Evolutionary conservation across 37 sponge, comb jelly and placozoan species (phyloP), one percentile per base, ranked within the genome.

Genomic region (Crambe crambe): DNA sequence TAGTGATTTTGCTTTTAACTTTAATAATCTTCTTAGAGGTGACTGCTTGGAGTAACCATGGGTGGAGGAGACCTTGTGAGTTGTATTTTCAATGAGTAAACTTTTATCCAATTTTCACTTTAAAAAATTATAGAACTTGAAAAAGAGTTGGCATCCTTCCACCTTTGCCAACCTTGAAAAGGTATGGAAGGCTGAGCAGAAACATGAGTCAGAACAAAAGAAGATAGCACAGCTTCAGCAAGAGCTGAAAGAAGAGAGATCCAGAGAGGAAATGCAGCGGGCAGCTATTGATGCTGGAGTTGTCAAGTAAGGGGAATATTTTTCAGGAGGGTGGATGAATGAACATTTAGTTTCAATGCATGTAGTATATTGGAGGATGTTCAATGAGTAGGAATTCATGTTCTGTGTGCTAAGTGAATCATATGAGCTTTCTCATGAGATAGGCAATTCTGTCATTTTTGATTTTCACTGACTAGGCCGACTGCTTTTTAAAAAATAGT

Each of bases 101-200:
- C 56, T 54, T n/a, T n/a, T n/a, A n/a, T n/a, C n/a, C n/a, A n/a
- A n/a, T 47, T 47, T 47, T 15, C 12, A 47, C 12, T 47, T 47
- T 6, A 47, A 6, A 30, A 9, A 5, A 17, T 2, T 32, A 30
- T 41, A 85, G 90, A 92, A 92, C 65, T 41, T 92, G 73, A 95
- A 95, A 77, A 95, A 95, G 84, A 88, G 93, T 69, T 91, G 86
- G 84, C 95, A 95, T 82, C 95, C 95, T 25, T 79, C 69, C 60
- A 95, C 95, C 12, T 80, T 85, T 67, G 71, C 85, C 18, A 95
- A 95, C 73, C 79, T 88, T 57, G 93, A 95, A 66, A 78, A 85
- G 22, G 86, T 85, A 9, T 95, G 92, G 92, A 91, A 88, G 40
- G 95, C 92, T 26, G 89, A 95, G 38, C 95, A 89, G 78, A 78